Conservation (phyloP, 2,888 invertebrate species). For the Apamea epomidion region DNA sequence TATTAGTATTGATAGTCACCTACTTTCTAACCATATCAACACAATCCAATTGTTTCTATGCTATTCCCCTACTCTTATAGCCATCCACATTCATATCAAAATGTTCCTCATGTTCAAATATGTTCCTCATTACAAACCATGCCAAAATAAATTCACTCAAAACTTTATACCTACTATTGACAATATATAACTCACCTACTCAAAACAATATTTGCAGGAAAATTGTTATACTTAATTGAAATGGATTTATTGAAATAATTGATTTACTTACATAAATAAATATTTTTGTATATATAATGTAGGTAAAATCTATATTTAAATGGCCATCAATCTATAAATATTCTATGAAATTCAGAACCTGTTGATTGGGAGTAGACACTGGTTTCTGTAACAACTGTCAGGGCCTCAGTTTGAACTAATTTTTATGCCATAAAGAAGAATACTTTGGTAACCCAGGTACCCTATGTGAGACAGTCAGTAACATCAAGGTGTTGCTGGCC, state of each 20-base stretch:
- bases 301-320: slow-evolving; percentile 6
- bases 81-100: neutral
- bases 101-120: neutral
- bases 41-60: neutral
- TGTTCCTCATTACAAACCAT: neutral
- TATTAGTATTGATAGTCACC: neutral
- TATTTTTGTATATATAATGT: too few species aligned
- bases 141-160: neutral
- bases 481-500: too few species aligned
- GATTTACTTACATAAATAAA: too few species aligned
- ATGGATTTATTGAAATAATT: too few species aligned
- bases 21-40: neutral
- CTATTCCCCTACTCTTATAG: neutral
- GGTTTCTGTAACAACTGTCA: neutral
- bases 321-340: neutral
- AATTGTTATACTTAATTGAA: slow-evolving; percentile 9
- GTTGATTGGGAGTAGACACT: neutral
- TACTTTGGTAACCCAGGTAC: too few species aligned
- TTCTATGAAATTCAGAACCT: neutral
- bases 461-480: too few species aligned
- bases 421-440: neutral
- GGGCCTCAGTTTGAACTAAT: neutral
- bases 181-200: neutral
- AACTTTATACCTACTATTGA: neutral
- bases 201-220: slow-evolving; percentile 24